Base-by-base conservation (phyloP, 2,797 vertebrate species). In the Sitta carolinensis region DNA sequence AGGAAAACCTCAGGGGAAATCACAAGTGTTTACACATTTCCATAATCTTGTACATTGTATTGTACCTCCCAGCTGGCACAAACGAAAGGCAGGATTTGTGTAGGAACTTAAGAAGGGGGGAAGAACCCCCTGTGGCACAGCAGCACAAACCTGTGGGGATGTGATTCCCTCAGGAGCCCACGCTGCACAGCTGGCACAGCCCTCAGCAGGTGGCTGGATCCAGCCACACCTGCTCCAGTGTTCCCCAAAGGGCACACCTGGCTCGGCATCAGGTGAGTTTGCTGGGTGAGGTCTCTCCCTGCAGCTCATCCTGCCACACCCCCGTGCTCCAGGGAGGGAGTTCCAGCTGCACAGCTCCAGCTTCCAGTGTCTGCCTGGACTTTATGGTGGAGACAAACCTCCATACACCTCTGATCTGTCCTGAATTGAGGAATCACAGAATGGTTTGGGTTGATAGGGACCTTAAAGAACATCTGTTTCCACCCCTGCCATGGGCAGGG, bases 1-100 rank as follows among this genome's bases (percentile, higher is more conserved):
- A 61, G 50, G 61, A 81, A 73, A 61, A 58, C 45, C 84, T 57
- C 74, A 1, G 58, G 64, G 70, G 78, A 91, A 95, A 87, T 91
- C 84, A 84, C 84, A 61, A 38, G 70, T 45, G 38, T 62, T 76
- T 54, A 47, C 32, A 47, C 38, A 63, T 89, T 66, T 96, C 84
- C 86, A 87, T 92, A 36, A 91, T 57, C 74, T 79, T 29, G 42
- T 30, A 30, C 22, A 34, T 20, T 42, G 66, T 22, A 12, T 23
- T 21, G 34, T 38, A 40, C 38, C 55, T 94, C 70, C 23, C 34
- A 7, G 45, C 29, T 27, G 42, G 16, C 63, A 81, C 61, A 32
- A 67, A 36, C 11, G 6, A 22, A 79, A 82, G 59, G 42, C 0
- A 17, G 86, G 74, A 32, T 43, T 69, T 80, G 23, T 52, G 66